A percentile compares a stretch with the other conserved stretches of the same genome.
phyloP scores from a whole-genome alignment of 1,140 invertebrate genomes.

The Nymphalis io region DNA sequence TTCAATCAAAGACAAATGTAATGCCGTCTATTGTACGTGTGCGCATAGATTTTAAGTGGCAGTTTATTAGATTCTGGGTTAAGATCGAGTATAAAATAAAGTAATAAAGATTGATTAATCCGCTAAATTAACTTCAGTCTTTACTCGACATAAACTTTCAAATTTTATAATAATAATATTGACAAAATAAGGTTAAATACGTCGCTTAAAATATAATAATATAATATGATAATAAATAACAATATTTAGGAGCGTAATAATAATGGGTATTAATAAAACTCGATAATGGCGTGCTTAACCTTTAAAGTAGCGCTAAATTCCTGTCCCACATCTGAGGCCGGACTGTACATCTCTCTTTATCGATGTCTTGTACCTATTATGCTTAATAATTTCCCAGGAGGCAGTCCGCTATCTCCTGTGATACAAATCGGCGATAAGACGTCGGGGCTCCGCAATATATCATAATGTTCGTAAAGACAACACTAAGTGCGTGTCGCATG shows the following conservation, averaged over 20 bases:
- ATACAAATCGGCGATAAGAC: constrained; percentile 52
- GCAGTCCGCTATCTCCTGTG: constrained; percentile 39
- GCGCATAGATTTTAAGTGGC: constrained; percentile 9
- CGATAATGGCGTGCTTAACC: constrained; percentile 36
- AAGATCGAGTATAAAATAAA: constrained; percentile 30
- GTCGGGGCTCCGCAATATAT: constrained; percentile 51
- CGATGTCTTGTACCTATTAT: constrained; percentile 42
- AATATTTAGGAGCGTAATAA: constrained; percentile 23
- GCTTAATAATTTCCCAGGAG: constrained; percentile 47
- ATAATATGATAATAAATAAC: constrained; percentile 26
- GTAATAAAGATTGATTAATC: constrained; percentile 31
- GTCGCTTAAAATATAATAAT: constrained; percentile 23
- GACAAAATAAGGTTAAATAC: constrained; percentile 26
- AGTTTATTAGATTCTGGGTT: constrained; percentile 31
- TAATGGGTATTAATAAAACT: constrained; percentile 23
- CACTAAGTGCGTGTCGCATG: constrained; percentile 61
- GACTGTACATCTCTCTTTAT: constrained; percentile 35
- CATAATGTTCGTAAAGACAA: constrained; percentile 54
- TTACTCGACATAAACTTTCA: constrained; percentile 32
- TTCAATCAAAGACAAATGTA: constrained; percentile 25
- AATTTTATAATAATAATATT: constrained; percentile 21
- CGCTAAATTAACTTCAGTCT: constrained; percentile 22
- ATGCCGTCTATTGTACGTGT: constrained; percentile 12
- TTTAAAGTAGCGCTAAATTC: constrained; percentile 33
- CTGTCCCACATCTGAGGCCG: constrained; percentile 32